These are phyloP conservation scores for Thymallus thymallus DNA, from an alignment of 2,113 vertebrate genomes.

Conservation along the genomic window DNA sequence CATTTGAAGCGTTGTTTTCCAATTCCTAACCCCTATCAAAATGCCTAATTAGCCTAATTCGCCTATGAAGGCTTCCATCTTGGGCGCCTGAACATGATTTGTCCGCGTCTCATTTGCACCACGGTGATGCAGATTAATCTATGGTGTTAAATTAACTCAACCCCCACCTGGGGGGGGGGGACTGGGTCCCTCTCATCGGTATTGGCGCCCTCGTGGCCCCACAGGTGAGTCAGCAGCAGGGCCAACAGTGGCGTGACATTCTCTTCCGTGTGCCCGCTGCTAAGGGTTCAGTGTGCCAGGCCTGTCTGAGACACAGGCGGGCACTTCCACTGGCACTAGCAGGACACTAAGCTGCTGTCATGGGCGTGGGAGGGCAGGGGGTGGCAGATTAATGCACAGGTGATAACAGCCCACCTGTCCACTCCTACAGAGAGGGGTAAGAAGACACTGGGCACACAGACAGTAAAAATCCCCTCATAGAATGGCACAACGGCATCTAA, in stretches of 20 bases:
- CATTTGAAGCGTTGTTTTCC: constrained; percentile 1
- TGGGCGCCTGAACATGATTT: background rate
- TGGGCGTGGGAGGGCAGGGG: constrained; percentile 46
- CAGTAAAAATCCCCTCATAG: constrained; percentile 13
- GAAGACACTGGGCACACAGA: constrained; percentile 14
- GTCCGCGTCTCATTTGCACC: constrained; percentile 2
- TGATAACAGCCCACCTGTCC: constrained; percentile 72
- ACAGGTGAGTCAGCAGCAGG: constrained; percentile 36
- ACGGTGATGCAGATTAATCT: constrained; percentile 48
- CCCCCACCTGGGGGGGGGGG: constrained; percentile 7
- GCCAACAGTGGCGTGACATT: constrained; percentile 23
- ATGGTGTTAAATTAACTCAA: constrained; percentile 46
- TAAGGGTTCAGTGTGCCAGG: constrained; percentile 28
- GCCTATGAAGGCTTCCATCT: constrained; percentile 9
- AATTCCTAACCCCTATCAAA: constrained; percentile 7
- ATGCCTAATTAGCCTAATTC: constrained; percentile 37
- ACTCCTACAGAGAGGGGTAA: constrained; percentile 27
- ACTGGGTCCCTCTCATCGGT: background rate
- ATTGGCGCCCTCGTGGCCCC: constrained; percentile 19
- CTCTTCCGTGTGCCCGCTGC: constrained; percentile 19
- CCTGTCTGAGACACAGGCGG: constrained; percentile 42
- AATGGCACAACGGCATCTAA: background rate
- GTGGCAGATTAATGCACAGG: constrained; percentile 65
- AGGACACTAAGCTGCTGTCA: constrained; percentile 57
- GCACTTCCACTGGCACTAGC: constrained; percentile 37